Conservation (phyloP, 2,888 invertebrate species). For the Agonopterix subpropinquella region DNA sequence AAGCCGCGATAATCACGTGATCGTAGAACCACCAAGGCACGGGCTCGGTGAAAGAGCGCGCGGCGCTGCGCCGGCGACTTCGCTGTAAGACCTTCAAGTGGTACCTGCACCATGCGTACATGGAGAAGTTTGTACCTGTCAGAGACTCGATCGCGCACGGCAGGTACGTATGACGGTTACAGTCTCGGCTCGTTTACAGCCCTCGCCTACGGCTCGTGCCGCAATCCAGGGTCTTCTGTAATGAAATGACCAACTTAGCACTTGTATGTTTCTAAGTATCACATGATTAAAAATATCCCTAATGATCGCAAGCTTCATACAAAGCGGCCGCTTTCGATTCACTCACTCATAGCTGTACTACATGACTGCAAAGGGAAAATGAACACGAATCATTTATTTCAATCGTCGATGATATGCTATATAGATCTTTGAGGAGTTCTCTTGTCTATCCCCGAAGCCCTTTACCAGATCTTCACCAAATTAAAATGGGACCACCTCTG, state of each 20-base stretch:
- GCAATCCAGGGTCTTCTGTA: too few relatives aligned
- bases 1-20: too few relatives aligned
- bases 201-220: background rate
- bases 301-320: background rate
- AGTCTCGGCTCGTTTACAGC: background rate
- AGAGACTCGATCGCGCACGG: constrained; percentile 88
- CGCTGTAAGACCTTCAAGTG: constrained; percentile 94
- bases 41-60: background rate
- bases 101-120: constrained; percentile 92
- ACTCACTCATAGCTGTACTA: too few relatives aligned
- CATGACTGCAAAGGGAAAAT: too few relatives aligned
- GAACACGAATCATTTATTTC: too few relatives aligned
- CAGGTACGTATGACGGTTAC: constrained; percentile 47
- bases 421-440: too few relatives aligned
- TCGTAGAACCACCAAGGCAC: constrained; percentile 76
- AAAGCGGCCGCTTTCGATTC: too few relatives aligned
- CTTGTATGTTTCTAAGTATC: background rate
- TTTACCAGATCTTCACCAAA: too few relatives aligned
- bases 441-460: too few relatives aligned
- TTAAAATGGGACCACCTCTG: too few relatives aligned
- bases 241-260: too few relatives aligned
- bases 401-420: too few relatives aligned
- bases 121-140: constrained; percentile 93
- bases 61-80: constrained; percentile 81
- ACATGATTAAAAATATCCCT: background rate